phyloP scores from a whole-genome alignment of 2,888 invertebrate species.

The Celastrina argiolus region DNA sequence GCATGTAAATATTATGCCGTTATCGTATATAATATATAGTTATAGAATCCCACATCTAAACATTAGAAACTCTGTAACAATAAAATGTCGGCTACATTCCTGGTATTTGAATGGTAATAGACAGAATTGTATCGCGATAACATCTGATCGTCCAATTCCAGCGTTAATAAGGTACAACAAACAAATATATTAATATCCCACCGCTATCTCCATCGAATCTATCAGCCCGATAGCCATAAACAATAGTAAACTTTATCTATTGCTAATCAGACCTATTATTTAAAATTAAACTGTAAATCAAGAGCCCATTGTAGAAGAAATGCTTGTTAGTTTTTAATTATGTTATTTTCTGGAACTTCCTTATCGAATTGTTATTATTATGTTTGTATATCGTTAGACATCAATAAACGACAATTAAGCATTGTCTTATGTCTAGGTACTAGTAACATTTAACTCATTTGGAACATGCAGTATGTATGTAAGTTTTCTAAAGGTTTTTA shows the following conservation, averaged over 20 bases:
- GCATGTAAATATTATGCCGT: too few species aligned
- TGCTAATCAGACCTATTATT: conserved; percentile 19
- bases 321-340: conserved; percentile 19
- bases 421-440: not conserved
- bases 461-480: too few species aligned
- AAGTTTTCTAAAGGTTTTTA: too few species aligned
- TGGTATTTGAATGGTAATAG: conserved; percentile 45
- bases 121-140: conserved; percentile 50
- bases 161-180: conserved; percentile 22
- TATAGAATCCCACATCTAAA: conserved; percentile 25
- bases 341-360: conserved; percentile 10
- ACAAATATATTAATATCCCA: conserved; percentile 15
- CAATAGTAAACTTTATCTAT: not conserved
- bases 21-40: too few species aligned
- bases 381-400: not conserved
- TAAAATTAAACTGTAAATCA: conserved; percentile 22
- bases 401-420: not conserved
- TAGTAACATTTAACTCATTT: too few species aligned
- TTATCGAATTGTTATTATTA: not conserved
- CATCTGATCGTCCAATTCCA: conserved; percentile 39
- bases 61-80: conserved; percentile 21
- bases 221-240: conserved; percentile 9
- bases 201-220: not conserved
- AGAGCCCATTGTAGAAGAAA: not conserved
- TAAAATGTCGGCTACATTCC: conserved; percentile 34